Conservation (phyloP, 2,888 invertebrate genomes). For the Cybosia mesomella region DNA sequence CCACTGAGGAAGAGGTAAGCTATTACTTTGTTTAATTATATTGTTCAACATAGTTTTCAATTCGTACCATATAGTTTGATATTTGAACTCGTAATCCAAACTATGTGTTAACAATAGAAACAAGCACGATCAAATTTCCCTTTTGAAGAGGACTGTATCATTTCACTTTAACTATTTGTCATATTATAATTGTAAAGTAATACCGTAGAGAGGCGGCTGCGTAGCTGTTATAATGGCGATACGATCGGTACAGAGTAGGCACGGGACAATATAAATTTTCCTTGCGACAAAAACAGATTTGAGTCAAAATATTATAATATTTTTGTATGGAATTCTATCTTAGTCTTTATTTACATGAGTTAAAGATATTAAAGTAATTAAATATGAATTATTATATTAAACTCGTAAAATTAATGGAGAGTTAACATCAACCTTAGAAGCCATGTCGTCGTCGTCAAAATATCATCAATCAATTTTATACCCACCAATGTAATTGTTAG, state of each 20-base stretch:
- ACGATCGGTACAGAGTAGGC: slow-evolving; percentile 79
- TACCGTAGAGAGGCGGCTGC: slow-evolving; percentile 66
- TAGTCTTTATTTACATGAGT: slow-evolving; percentile 59
- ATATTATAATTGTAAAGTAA: slow-evolving; percentile 75
- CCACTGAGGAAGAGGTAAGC: slow-evolving; percentile 98
- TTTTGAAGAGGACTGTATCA: slow-evolving; percentile 67
- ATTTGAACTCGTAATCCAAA: slow-evolving; percentile 47
- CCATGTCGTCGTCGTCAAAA: slow-evolving; percentile 22
- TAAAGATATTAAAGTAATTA: slow-evolving; percentile 61
- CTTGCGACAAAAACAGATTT: slow-evolving; percentile 63
- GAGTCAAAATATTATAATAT: slow-evolving; percentile 69
- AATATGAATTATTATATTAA: too few relatives aligned
- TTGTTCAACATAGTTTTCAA: slow-evolving; percentile 31
- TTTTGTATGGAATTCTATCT: slow-evolving; percentile 58
- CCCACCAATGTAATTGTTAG: too few relatives aligned
- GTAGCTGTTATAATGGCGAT: slow-evolving; percentile 73
- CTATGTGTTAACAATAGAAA: slow-evolving; percentile 60
- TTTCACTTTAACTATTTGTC: slow-evolving; percentile 77
- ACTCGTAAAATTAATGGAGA: slow-evolving; percentile 37
- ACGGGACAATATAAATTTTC: slow-evolving; percentile 81
- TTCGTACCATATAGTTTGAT: slow-evolving; percentile 33
- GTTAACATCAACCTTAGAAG: slow-evolving; percentile 57
- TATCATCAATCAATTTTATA: not conserved
- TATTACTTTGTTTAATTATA: not conserved
- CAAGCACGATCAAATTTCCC: slow-evolving; percentile 57